Base-by-base conservation (phyloP, 2,888 invertebrate species). In the Coelinius sp. region DNA sequence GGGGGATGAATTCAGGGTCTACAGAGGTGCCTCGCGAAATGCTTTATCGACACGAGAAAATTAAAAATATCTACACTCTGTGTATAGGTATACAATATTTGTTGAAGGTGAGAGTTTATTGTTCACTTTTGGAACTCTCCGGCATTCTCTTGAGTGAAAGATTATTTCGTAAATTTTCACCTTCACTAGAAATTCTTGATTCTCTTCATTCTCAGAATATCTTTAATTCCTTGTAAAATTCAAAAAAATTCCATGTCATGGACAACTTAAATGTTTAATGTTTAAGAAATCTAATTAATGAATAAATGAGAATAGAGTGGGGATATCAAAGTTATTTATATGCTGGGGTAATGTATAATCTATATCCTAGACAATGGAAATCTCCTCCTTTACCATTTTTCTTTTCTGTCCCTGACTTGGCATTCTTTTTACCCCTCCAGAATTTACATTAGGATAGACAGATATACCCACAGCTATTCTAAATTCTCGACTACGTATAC, bases 401-500 rank as follows among this genome's bases (percentile, higher is more conserved):
- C n/a, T n/a, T n/a, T n/a, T n/a, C n/a, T n/a, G n/a, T n/a, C n/a
- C n/a, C n/a, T n/a, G n/a, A n/a, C n/a, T n/a, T n/a, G n/a, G n/a
- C n/a, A n/a, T 63, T 65, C 46, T 72, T 66, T 31, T 25, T 44
- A 20, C 12, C 53, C 35, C 66, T 53, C 63, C 73, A 35, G 73
- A 73, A 74, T 76, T 75, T 76, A 75, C 75, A 75, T 71, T 63
- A 65, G 25, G 68, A 68, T 59, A 41, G 41, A 41, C 56, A 59
- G 66, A 66, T 20, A 46, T 38, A 44, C 59, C 63, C 62, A 53
- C 71, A 67, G 77, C 74, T 71, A 68, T 76, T 77, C 72, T 53
- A 62, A 74, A 78, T 77, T 78, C 76, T 49, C 69, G 59, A 53
- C 73, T 70, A 64, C 59, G 67, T 53, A 49, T 56, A 56, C 56